Evolutionary conservation across 2,797 vertebrate species (phyloP).

Genomic region (Spheniscus humboldti): DNA sequence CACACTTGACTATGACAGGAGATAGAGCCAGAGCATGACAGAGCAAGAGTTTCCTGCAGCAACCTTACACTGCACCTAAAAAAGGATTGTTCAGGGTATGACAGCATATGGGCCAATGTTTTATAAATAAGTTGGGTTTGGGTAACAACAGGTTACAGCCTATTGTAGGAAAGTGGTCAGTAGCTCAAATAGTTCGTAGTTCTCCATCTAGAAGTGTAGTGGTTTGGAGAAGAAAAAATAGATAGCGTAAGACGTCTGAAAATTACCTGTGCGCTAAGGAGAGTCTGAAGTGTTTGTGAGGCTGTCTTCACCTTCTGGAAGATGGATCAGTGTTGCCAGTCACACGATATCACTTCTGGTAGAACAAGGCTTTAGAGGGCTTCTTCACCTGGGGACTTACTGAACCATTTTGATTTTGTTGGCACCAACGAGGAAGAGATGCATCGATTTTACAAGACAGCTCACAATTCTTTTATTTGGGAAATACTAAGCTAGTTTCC

Average conservation of each 20-base stretch:
- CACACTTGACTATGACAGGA: background rate
- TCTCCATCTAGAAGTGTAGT: background rate
- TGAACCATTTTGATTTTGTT: background rate
- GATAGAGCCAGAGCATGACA: background rate
- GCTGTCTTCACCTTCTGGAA: background rate
- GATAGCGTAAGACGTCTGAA: background rate
- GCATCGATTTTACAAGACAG: background rate
- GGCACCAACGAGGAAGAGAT: background rate
- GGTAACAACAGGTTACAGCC: background rate
- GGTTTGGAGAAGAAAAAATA: background rate
- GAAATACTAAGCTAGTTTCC: background rate
- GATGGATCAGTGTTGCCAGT: background rate
- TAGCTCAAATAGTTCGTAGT: background rate
- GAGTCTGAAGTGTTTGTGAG: background rate
- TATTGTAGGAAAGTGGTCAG: background rate
- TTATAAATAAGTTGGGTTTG: background rate
- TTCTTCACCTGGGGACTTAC: background rate
- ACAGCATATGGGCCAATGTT: background rate
- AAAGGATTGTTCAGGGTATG: background rate
- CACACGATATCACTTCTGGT: background rate
- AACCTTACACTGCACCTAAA: background rate
- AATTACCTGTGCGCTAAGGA: background rate
- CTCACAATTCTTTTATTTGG: background rate
- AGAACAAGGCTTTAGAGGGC: background rate
- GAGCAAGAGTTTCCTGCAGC: background rate